Evolutionary conservation across 2,113 vertebrate genomes (phyloP).

Genomic region (Saguinus midas): DNA sequence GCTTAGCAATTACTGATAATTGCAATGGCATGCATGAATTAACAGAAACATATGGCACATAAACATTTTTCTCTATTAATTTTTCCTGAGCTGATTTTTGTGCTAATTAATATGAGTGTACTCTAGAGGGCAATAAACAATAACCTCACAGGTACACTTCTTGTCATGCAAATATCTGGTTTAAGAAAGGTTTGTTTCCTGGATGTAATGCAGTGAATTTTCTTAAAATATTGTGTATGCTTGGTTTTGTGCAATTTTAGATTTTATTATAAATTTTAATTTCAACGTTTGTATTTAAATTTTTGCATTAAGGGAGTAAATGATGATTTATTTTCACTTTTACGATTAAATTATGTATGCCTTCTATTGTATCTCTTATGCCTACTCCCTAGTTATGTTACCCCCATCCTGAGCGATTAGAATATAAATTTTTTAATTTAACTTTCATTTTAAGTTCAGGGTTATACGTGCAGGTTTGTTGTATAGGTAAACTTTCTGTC

Average conservation of each 20-base stretch:
- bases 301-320: background rate
- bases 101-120: constrained; percentile 3
- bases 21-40: background rate
- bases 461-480: too few species aligned
- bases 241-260: background rate
- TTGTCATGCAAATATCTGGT: background rate
- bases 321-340: background rate
- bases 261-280: background rate
- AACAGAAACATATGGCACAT: constrained; percentile 27
- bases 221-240: background rate
- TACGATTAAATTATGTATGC: background rate
- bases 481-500: too few species aligned
- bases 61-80: constrained; percentile 42
- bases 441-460: too few species aligned
- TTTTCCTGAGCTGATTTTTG: constrained; percentile 19
- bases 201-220: background rate
- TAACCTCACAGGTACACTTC: background rate
- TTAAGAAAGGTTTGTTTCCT: background rate
- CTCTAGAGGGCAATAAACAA: background rate
- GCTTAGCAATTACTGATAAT: constrained; percentile 36
- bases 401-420: background rate
- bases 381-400: background rate
- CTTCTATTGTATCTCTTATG: background rate
- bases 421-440: background rate
- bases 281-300: background rate